phyloP scores from a whole-genome alignment of 1,140 invertebrate species.

The Steinernema khuongi region DNA sequence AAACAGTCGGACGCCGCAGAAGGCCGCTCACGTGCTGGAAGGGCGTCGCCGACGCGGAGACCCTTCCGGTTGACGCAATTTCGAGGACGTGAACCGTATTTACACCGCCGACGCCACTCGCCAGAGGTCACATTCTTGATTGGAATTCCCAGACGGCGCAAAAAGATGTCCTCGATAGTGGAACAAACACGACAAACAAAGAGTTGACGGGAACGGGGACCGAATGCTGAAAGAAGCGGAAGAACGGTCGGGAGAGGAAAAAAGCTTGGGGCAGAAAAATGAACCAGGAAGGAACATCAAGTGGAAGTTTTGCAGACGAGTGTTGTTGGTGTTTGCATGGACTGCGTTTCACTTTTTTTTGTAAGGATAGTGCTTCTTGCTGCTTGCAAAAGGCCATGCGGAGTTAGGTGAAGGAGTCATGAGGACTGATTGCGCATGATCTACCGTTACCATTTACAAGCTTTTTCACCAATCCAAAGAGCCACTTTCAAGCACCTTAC shows the following conservation, averaged over 20 bases:
- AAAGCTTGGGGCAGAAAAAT: too few relatives aligned
- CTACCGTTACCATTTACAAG: too few relatives aligned
- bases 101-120: constrained; percentile 13
- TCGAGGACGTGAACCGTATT: background rate
- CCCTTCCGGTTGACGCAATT: constrained; percentile 12
- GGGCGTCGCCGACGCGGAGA: background rate
- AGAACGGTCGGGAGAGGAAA: background rate
- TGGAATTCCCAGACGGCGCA: background rate
- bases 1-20: background rate
- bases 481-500: too few relatives aligned
- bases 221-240: background rate
- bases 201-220: background rate
- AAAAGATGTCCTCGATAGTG: background rate
- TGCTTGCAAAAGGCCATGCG: too few relatives aligned
- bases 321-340: too few relatives aligned
- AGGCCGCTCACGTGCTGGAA: background rate
- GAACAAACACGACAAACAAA: background rate
- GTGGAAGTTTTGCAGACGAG: too few relatives aligned
- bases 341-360: too few relatives aligned
- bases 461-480: too few relatives aligned
- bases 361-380: too few relatives aligned
- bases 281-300: too few relatives aligned
- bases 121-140: background rate
- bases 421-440: too few relatives aligned
- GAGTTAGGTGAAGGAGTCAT: too few relatives aligned